Conservation (phyloP, 2,888 invertebrate species). For the Vesta saturnalis region DNA sequence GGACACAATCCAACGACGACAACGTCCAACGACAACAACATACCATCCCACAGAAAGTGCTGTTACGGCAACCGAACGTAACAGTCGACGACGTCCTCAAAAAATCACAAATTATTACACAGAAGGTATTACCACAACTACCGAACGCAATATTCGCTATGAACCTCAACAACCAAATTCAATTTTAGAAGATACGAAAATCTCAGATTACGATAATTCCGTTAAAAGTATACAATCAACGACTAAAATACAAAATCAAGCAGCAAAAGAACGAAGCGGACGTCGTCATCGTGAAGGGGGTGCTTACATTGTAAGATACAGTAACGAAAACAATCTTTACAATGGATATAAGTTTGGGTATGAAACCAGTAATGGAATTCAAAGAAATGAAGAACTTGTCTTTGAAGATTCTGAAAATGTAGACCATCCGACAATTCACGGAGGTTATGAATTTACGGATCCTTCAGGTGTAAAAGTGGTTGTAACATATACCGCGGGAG, state of each 20-base stretch:
- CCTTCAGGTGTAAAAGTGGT: slow-evolving; percentile 64
- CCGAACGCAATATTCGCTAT: too few relatives aligned
- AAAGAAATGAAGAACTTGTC: slow-evolving; percentile 52
- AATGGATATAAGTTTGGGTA: slow-evolving; percentile 69
- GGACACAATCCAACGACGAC: too few relatives aligned
- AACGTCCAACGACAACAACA: too few relatives aligned
- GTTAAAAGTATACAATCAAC: background rate
- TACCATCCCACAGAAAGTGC: too few relatives aligned
- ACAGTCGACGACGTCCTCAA: too few relatives aligned
- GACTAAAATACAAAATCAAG: background rate
- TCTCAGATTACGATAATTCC: background rate
- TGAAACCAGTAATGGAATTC: slow-evolving; percentile 62
- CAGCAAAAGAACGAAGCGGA: background rate
- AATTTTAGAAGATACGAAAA: too few relatives aligned
- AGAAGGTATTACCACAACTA: too few relatives aligned
- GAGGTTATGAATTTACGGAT: slow-evolving; percentile 62
- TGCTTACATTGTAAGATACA: slow-evolving; percentile 69
- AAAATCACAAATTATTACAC: too few relatives aligned
- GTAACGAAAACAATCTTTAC: slow-evolving; percentile 67
- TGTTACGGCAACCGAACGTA: too few relatives aligned
- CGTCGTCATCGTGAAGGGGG: slow-evolving; percentile 52
- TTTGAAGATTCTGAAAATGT: slow-evolving; percentile 61
- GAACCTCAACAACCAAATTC: background rate
- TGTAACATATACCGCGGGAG: slow-evolving; percentile 65
- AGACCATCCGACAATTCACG: slow-evolving; percentile 53